A percentile compares a stretch with the other conserved stretches of the same genome.
Evolutionary conservation across 2,797 vertebrate species (phyloP).

Genomic region (Coranthus polyacanthus): DNA sequence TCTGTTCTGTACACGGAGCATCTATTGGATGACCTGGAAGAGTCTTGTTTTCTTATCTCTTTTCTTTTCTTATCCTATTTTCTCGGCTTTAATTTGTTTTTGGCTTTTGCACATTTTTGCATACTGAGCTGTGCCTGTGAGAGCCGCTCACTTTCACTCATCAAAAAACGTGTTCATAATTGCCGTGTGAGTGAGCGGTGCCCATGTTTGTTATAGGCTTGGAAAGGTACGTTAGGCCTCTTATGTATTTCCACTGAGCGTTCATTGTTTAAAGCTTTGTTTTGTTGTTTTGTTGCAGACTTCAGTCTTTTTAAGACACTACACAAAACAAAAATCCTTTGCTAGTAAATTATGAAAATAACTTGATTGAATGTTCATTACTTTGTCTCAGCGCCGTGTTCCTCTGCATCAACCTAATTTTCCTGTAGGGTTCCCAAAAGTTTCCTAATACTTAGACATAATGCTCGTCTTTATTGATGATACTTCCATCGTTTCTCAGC

Average conservation of each 20-base stretch:
- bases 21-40: too few relatives aligned
- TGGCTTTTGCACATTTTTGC: too few relatives aligned
- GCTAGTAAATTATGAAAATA: conserved; percentile 26
- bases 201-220: conserved; percentile 20
- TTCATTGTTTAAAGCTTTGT: not conserved
- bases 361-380: too few relatives aligned
- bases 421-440: not conserved
- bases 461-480: too few relatives aligned
- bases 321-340: conserved; percentile 9
- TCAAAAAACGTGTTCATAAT: too few relatives aligned
- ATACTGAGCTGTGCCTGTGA: too few relatives aligned
- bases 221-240: conserved; percentile 17
- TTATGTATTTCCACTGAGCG: not conserved
- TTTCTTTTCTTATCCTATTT: too few relatives aligned
- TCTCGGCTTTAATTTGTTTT: too few relatives aligned
- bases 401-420: not conserved
- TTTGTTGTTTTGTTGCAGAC: conserved; percentile 6
- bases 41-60: too few relatives aligned
- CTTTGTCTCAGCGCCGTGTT: conserved; percentile 2
- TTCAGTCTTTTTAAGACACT: not conserved
- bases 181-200: not conserved
- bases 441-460: not conserved
- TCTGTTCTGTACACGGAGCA: too few relatives aligned
- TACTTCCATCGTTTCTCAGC: too few relatives aligned
- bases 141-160: too few relatives aligned